These are phyloP conservation scores for Aythya baeri DNA, from an alignment of 2,113 vertebrate species.

Conservation along the genomic window DNA sequence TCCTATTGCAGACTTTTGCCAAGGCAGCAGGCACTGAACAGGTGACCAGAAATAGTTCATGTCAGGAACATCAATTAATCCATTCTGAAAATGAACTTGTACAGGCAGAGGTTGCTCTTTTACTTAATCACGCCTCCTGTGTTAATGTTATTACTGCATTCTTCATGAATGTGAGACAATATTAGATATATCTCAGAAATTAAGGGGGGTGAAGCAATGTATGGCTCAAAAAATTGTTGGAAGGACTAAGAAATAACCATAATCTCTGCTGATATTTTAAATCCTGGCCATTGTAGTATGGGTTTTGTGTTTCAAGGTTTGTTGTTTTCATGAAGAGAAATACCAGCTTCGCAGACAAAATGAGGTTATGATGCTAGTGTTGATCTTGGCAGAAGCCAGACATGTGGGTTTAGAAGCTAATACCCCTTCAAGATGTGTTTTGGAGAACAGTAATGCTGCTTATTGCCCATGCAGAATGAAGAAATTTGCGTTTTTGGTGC, in stretches of 20 bases:
- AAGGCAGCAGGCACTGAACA: slow-evolving; percentile 31
- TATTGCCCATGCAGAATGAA: background rate
- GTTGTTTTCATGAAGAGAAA: background rate
- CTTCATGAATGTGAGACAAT: background rate
- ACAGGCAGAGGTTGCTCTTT: background rate
- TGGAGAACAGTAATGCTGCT: background rate
- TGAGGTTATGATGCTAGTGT: background rate
- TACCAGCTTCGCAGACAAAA: background rate
- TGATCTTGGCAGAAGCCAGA: background rate
- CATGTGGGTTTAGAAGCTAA: background rate
- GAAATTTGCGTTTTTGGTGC: background rate
- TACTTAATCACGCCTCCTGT: slow-evolving; percentile 41
- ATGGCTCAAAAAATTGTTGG: background rate
- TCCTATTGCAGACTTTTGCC: background rate
- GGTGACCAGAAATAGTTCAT: slow-evolving; percentile 59
- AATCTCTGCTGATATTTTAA: background rate
- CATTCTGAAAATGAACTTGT: slow-evolving; percentile 57
- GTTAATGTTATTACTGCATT: background rate
- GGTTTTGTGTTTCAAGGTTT: background rate
- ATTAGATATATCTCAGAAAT: background rate
- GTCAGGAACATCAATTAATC: slow-evolving; percentile 66
- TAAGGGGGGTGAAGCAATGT: background rate
- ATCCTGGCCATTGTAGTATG: background rate
- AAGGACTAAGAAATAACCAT: background rate
- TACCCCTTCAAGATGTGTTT: background rate